Base-by-base conservation (phyloP, 2,797 vertebrate species). In the Arnoldichthys spilopterus region DNA sequence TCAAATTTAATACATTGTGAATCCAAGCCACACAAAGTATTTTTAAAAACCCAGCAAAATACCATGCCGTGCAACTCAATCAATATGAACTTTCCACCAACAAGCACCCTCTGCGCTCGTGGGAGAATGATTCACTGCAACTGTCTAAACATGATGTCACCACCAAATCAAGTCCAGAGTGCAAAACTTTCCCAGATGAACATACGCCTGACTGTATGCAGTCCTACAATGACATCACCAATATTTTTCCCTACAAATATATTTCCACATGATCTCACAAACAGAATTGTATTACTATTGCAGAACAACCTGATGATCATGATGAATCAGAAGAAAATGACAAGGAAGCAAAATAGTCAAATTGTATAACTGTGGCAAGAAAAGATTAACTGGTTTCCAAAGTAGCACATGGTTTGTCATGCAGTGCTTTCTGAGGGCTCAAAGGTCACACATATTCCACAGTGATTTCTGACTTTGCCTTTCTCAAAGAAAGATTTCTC, bases 71-170 rank as follows among this genome's bases (percentile, higher is more conserved):
- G 40, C 45, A 79, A 26, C 66, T 63, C 26, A 45, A 61, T 58
- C 20, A 63, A 77, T n/a, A 58, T 59, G 54, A 40, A 54, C 54
- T 63, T 70, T 58, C 54, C 56, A 63, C 20, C 32, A 62, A 47
- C 34, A 24, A 75, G 56, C 68, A 72, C 58, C 61, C 53, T 59
- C 72, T 74, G 72, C 69, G 34, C 72, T 78, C 49, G 45, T 45
- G 32, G 53, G 70, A 77, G 54, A 77, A 47, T 56, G 56, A 75
- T 72, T 62, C 58, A 73, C 53, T 53, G 51, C 74, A 82, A 72
- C 78, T 83, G 74, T 85, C 61, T 64, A 76, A 85, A 81, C 37
- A 81, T 80, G 75, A 83, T 76, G 71, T 85, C 83, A 85, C 72
- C 64, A 79, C 15, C 68, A 40, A 72, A 77, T 78, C 72, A 82